A percentile compares a stretch with the other conserved stretches of the same genome.
These are phyloP conservation scores for Drusus annulatus DNA, from an alignment of 1,140 invertebrate genomes.

Conservation along the genomic window DNA sequence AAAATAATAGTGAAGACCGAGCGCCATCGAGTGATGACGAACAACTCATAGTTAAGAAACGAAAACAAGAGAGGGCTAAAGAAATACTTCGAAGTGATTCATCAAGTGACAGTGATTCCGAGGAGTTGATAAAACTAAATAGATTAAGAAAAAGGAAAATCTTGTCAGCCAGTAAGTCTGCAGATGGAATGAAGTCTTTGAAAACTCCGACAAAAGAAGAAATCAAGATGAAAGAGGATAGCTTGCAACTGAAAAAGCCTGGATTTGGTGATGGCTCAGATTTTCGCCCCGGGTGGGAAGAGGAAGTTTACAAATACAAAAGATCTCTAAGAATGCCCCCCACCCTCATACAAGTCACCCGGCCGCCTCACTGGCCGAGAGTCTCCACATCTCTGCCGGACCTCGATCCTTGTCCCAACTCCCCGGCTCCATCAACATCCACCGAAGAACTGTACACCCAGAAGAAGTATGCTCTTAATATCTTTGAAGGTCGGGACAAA, in stretches of 20 bases:
- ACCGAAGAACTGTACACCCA: constrained; percentile 62
- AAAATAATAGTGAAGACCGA: constrained; percentile 59
- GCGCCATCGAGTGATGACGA: constrained; percentile 54
- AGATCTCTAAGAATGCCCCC: constrained; percentile 84
- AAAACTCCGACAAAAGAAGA: constrained; percentile 65
- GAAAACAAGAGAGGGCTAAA: constrained; percentile 51
- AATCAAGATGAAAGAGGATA: constrained; percentile 64
- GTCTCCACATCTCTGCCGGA: constrained; percentile 83
- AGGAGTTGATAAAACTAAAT: constrained; percentile 64
- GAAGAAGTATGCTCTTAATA: constrained; percentile 53
- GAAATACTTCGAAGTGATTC: constrained; percentile 44
- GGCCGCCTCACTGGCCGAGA: constrained; percentile 72
- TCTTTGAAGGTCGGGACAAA: constrained; percentile 67
- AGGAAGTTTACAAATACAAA: constrained; percentile 86
- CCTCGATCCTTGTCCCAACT: constrained; percentile 78
- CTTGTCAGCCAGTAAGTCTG: constrained; percentile 61
- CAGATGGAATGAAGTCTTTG: constrained; percentile 63
- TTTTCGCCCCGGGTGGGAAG: constrained; percentile 84
- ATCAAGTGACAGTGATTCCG: constrained; percentile 66
- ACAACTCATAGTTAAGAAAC: constrained; percentile 55
- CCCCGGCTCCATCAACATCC: constrained; percentile 75
- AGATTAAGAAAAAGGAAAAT: constrained; percentile 66
- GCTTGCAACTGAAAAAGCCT: constrained; percentile 71
- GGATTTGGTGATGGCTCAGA: constrained; percentile 82
- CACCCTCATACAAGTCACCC: constrained; percentile 82